phyloP scores from a whole-genome alignment of 1,140 invertebrate species.

The Caenorhabditis brenneri region DNA sequence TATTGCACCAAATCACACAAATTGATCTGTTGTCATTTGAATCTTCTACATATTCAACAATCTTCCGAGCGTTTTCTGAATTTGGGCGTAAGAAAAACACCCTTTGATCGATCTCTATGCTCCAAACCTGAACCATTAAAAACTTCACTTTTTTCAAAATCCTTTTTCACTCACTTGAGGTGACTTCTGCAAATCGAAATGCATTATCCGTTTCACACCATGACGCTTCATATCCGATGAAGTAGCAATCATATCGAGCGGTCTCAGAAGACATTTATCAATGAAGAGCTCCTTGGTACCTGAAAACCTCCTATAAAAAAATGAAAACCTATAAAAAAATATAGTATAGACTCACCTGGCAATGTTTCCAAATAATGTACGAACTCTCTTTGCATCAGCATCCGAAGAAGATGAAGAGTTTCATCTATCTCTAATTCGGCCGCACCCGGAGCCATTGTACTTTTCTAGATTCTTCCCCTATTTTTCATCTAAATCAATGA shows the following conservation, averaged over 20 bases:
- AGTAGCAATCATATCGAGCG: conserved; percentile 17
- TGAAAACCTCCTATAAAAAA: background rate
- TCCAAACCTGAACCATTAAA: background rate
- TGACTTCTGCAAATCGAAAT: conserved; percentile 6
- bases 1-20: conserved; percentile 24
- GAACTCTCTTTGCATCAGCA: conserved; percentile 27
- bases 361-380: conserved; percentile 32
- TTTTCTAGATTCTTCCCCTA: background rate
- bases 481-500: background rate
- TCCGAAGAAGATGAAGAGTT: conserved; percentile 8
- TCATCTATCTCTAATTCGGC: conserved; percentile 22
- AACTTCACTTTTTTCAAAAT: background rate
- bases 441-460: background rate
- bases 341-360: background rate
- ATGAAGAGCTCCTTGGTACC: conserved; percentile 19
- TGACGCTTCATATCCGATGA: conserved; percentile 26
- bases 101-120: background rate
- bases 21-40: background rate
- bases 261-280: conserved; percentile 10
- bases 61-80: background rate
- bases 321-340: background rate
- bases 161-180: background rate
- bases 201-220: background rate
- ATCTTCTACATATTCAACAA: background rate
- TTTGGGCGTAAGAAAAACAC: conserved; percentile 4